phyloP scores from a whole-genome alignment of 1,140 invertebrate genomes.

The Hycleus phaleratus region DNA sequence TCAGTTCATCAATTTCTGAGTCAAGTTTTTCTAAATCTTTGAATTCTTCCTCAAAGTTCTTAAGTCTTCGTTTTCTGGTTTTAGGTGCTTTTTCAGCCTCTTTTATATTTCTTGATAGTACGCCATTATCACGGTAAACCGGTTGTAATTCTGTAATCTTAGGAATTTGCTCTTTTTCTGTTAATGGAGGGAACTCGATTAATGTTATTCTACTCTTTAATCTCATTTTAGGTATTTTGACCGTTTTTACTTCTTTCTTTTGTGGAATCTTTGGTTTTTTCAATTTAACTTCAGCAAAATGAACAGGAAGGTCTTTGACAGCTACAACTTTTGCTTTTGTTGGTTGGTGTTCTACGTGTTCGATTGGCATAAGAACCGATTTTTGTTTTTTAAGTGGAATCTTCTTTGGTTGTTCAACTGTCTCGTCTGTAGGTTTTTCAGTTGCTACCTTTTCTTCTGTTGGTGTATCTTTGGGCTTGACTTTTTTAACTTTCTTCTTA shows the following conservation, averaged over 20 bases:
- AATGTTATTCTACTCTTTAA: conserved; percentile 57
- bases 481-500: too few relatives aligned
- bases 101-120: conserved; percentile 59
- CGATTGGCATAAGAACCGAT: conserved; percentile 49
- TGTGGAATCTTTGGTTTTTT: conserved; percentile 30
- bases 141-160: conserved; percentile 45
- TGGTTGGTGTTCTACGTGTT: conserved; percentile 48
- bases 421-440: neutral
- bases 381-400: conserved; percentile 7
- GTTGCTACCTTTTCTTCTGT: too few relatives aligned
- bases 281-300: conserved; percentile 36
- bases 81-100: conserved; percentile 56
- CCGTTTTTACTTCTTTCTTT: conserved; percentile 36
- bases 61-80: conserved; percentile 32
- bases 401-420: conserved; percentile 4
- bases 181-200: conserved; percentile 50
- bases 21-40: conserved; percentile 63
- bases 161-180: conserved; percentile 43
- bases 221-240: conserved; percentile 54
- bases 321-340: conserved; percentile 54
- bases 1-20: conserved; percentile 48
- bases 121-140: conserved; percentile 50
- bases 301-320: conserved; percentile 58
- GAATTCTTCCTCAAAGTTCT: conserved; percentile 59
- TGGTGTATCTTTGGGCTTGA: too few relatives aligned